These are phyloP conservation scores for Oreochromis spilurus DNA, from an alignment of 2,113 vertebrate genomes.

Conservation along the genomic window DNA sequence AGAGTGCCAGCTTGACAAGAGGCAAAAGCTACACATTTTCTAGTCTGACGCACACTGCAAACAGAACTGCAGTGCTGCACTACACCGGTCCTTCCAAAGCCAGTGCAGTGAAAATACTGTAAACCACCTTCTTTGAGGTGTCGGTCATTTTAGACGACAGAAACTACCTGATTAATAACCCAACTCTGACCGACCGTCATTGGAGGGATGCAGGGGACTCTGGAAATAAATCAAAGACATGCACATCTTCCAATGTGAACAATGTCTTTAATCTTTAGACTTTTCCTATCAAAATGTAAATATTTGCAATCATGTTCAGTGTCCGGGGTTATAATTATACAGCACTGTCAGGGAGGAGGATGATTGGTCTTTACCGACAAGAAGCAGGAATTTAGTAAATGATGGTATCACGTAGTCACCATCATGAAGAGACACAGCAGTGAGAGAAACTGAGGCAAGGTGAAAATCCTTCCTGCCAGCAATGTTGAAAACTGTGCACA, in stretches of 20 bases:
- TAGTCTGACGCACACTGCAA: neutral
- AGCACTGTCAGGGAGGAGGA: neutral
- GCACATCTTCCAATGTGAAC: neutral
- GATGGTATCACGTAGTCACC: rapidly evolving
- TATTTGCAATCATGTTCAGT: neutral
- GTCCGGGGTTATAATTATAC: neutral
- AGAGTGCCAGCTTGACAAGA: neutral
- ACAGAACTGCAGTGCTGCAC: neutral
- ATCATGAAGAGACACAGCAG: neutral
- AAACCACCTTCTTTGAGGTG: rapidly evolving
- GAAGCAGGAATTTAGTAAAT: neutral
- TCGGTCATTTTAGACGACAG: rapidly evolving
- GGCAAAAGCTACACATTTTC: neutral
- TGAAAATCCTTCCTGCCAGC: neutral
- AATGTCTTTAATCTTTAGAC: neutral
- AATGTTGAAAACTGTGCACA: neutral
- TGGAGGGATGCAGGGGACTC: neutral
- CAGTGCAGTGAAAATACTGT: neutral
- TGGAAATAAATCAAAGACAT: neutral
- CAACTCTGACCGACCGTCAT: neutral
- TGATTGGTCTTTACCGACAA: neutral
- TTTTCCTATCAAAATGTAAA: neutral
- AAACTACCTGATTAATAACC: neutral
- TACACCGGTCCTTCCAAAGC: neutral
- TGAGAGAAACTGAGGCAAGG: neutral